Base-by-base conservation (phyloP, 2,113 vertebrate genomes). In the Burhinus oedicnemus region DNA sequence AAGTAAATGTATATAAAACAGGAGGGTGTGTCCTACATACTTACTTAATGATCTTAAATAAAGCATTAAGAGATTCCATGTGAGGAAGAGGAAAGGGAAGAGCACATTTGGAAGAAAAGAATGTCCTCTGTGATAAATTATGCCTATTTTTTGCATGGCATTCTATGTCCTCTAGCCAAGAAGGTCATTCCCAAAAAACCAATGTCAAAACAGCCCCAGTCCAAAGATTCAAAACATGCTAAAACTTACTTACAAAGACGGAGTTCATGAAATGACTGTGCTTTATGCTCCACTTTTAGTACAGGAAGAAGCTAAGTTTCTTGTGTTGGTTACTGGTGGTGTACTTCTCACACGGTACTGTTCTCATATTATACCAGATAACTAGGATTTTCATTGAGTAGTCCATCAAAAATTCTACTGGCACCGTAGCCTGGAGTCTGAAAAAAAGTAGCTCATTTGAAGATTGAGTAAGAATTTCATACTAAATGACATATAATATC, bases 391-490 rank as follows among this genome's bases (percentile, higher is more conserved):
- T 95, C 83, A 61, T 5, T 83, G 83, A 92, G 72, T 42, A 80
- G 32, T 12, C 51, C 58, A 86, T 83, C 72, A 87, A 77, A 95
- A 92, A 81, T 78, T 89, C 80, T 65, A 84, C 72, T 68, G 38
- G 40, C 38, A 49, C 32, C 6, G 8, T 92, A 74, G 51, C 36
- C 81, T 87, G 47, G 36, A 96, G 89, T 82, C 69, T 91, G 80
- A 84, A 55, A 87, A 90, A 87, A 95, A 80, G 27, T n/a, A 60
- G 58, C 47, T 93, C 29, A 54, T 91, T 84, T 54, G 80, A 93
- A 97, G 87, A 52, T 21, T 75, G 90, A 92, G 89, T 96, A 90
- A 94, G 52, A 87, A 81, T 94, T 96, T 85, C 88, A 91, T 96
- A 94, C 78, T 93, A 77, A 93, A 93, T 87, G 86, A 65, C 83